Conservation (phyloP, 2,113 vertebrate genomes). For the Stigmatopora argus region DNA sequence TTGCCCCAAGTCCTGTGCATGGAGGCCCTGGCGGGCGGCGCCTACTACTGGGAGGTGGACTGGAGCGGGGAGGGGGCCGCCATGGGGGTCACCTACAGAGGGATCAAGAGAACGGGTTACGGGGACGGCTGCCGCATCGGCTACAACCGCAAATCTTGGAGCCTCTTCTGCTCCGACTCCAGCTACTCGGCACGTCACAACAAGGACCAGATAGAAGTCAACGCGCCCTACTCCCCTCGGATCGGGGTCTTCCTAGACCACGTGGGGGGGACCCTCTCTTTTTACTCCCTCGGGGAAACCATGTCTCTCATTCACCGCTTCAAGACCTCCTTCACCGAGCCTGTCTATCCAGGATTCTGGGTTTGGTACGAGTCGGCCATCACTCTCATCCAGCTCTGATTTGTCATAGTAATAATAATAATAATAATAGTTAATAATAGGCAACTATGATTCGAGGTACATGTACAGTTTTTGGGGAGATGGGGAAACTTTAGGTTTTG, state of each 20-base stretch:
- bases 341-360: slow-evolving; percentile 78
- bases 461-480: background rate
- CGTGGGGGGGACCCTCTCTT: slow-evolving; percentile 67
- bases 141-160: slow-evolving; percentile 82
- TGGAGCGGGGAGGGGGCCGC: slow-evolving; percentile 73
- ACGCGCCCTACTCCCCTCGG: slow-evolving; percentile 64
- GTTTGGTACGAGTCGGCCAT: slow-evolving; percentile 77
- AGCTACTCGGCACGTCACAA: slow-evolving; percentile 79
- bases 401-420: background rate
- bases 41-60: slow-evolving; percentile 78
- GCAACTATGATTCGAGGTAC: background rate
- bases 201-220: slow-evolving; percentile 73
- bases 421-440: no score
- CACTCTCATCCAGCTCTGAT: slow-evolving; percentile 60
- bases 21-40: slow-evolving; percentile 72
- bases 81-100: slow-evolving; percentile 74
- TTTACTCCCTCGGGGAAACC: slow-evolving; percentile 67
- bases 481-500: slow-evolving; percentile 16
- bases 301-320: slow-evolving; percentile 76
- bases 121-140: slow-evolving; percentile 77
- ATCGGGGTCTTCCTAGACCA: slow-evolving; percentile 77
- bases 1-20: slow-evolving; percentile 73
- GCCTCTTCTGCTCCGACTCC: slow-evolving; percentile 76
- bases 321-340: slow-evolving; percentile 72
- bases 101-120: slow-evolving; percentile 74